Percentiles rank a stretch among this genome's conserved stretches.
Conservation (phyloP, 2,113 vertebrate genomes). For the Macquaria ambigua region DNA sequence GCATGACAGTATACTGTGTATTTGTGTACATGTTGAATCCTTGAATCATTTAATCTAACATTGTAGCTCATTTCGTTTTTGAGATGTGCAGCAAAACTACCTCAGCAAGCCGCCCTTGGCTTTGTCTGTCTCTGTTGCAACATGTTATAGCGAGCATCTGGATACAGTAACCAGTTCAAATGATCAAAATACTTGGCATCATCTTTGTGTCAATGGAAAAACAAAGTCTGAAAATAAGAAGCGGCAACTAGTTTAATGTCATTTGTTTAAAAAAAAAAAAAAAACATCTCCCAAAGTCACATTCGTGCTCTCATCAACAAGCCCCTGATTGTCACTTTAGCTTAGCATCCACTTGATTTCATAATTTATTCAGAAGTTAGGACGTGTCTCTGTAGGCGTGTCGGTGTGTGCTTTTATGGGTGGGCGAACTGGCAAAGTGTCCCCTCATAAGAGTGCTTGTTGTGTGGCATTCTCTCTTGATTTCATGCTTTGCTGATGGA, state of each 20-base stretch:
- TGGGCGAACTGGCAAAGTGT: constrained; percentile 83
- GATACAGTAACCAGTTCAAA: constrained; percentile 1
- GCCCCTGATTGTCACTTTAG: constrained; percentile 68
- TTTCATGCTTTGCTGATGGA: constrained; percentile 98
- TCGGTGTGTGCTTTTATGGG: constrained; percentile 45
- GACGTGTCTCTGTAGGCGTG: constrained; percentile 67
- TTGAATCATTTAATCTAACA: not conserved
- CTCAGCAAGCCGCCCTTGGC: not conserved
- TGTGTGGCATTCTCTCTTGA: constrained; percentile 93
- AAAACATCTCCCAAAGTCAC: constrained; percentile 57
- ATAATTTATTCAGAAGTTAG: constrained; percentile 91
- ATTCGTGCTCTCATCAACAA: constrained; percentile 64
- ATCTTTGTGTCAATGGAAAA: constrained; percentile 22
- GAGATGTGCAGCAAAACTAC: not conserved
- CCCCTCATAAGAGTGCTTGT: constrained; percentile 89
- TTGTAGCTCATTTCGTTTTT: not conserved
- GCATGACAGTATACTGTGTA: not conserved
- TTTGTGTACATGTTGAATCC: not conserved
- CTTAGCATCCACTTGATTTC: constrained; percentile 82
- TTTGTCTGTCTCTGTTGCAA: not conserved
- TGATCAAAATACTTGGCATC: constrained; percentile 5
- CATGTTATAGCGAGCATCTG: not conserved
- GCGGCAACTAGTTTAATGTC: constrained; percentile 25
- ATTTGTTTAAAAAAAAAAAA: constrained; percentile 13
- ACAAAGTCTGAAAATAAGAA: constrained; percentile 15